Evolutionary conservation across 2,888 invertebrate species (phyloP).

Genomic region (Clivina fossor): DNA sequence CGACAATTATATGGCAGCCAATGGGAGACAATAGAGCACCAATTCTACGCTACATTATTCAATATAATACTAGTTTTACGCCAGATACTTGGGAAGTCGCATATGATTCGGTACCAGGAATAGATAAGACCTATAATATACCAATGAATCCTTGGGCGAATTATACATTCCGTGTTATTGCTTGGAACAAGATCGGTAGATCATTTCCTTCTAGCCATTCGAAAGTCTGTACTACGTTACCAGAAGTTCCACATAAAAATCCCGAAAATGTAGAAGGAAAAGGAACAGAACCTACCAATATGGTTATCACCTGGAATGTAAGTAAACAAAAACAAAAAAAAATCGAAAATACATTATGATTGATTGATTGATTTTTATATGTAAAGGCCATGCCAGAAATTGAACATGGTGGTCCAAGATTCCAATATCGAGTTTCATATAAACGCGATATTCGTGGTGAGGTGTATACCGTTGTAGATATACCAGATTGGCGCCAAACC

Average conservation of each 20-base stretch:
- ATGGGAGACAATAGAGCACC: slow-evolving; percentile 95
- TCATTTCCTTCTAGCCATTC: slow-evolving; percentile 86
- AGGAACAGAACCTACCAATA: slow-evolving; percentile 83
- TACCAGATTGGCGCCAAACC: slow-evolving; percentile 76
- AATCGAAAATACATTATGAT: background rate
- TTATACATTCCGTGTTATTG: slow-evolving; percentile 92
- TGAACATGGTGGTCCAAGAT: slow-evolving; percentile 94
- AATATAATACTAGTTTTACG: slow-evolving; percentile 92
- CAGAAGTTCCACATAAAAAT: slow-evolving; percentile 88
- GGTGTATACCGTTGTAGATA: slow-evolving; percentile 68
- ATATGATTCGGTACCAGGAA: slow-evolving; percentile 75
- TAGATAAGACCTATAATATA: slow-evolving; percentile 67
- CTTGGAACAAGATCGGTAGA: slow-evolving; percentile 89
- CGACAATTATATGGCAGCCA: slow-evolving; percentile 82
- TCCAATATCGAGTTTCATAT: slow-evolving; percentile 89
- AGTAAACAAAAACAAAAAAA: slow-evolving; percentile 49
- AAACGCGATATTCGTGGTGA: slow-evolving; percentile 76
- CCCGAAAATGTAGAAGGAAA: slow-evolving; percentile 90
- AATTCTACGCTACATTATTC: slow-evolving; percentile 85
- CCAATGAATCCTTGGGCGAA: slow-evolving; percentile 88
- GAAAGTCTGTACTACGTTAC: slow-evolving; percentile 80
- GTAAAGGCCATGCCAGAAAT: slow-evolving; percentile 95
- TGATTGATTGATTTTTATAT: slow-evolving; percentile 41
- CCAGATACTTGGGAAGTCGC: slow-evolving; percentile 88
- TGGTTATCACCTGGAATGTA: slow-evolving; percentile 93